Evolutionary conservation across 2,888 invertebrate species (phyloP), one percentile per base, ranked within the genome.

Genomic region (Sericinus montela): DNA sequence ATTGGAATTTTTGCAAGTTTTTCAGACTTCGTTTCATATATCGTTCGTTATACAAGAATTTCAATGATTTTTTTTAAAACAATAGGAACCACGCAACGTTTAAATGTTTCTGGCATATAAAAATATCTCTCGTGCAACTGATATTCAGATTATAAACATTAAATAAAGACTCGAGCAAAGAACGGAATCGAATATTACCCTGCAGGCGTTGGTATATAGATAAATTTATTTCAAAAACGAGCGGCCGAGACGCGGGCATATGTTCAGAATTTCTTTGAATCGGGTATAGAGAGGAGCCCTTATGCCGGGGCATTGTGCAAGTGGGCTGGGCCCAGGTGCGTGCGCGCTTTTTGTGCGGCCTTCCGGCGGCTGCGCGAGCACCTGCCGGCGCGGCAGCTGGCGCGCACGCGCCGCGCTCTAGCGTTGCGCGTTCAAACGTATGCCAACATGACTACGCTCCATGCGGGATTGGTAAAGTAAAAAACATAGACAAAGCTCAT

Each of bases 261-360:
- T 83, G 82, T 75, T 71, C 59, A 54, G 60, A 67, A 65, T 65
- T 66, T 66, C 62, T 71, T 74, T 76, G 66, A 69, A 68, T 62
- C 63, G 61, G 62, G 58, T 59, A 42, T 64, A 65, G 66, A 55
- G 60, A 66, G 65, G 63, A 62, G 57, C 56, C 61, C 58, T 57
- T 55, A 67, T 63, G 60, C 53, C 54, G 55, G 67, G 58, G 72
- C 75, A 79, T 83, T 86, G 86, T 83, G 80, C 85, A 83, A 82
- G 84, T 69, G 72, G 75, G 75, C 63, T 62, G 63, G 60, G 69
- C 72, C 87, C 87, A 86, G 87, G 87, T 86, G 88, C 79, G 87
- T 86, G 88, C 79, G 78, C 70, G 69, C 65, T 87, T 86, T 87
- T 85, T 86, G 84, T 85, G 76, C 71, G 76, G 78, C 84, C 78